Conservation (phyloP, 2,113 vertebrate species). For the Nannobrachium achirus region DNA sequence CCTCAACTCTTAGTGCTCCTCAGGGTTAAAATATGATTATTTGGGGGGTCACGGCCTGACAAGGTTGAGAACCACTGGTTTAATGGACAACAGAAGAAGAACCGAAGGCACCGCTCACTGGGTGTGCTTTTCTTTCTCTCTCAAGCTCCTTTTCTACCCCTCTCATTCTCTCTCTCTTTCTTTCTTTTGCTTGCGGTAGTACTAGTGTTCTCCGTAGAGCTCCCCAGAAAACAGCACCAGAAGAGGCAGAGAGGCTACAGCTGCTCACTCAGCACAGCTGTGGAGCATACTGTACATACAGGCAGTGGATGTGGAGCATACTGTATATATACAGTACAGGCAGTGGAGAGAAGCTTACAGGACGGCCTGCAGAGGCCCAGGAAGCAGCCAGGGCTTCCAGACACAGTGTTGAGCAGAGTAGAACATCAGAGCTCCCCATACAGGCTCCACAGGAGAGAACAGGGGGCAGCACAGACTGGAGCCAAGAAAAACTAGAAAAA, state of each 20-base stretch:
- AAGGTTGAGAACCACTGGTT: too few relatives aligned
- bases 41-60: too few relatives aligned
- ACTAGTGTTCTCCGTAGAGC: conserved; percentile 30
- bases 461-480: conserved; percentile 16
- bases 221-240: conserved; percentile 68
- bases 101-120: too few relatives aligned
- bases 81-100: too few relatives aligned
- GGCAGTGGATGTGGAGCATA: conserved; percentile 47
- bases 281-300: conserved; percentile 43
- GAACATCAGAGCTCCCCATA: conserved; percentile 62
- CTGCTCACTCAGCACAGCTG: conserved; percentile 52
- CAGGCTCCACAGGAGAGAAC: conserved; percentile 54
- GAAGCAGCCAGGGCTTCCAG: conserved; percentile 50
- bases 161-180: background rate
- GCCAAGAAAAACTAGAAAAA: too few relatives aligned
- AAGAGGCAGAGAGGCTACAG: conserved; percentile 39
- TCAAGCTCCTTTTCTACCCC: background rate
- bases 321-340: conserved; percentile 47
- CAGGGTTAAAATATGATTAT: too few relatives aligned
- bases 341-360: conserved; percentile 45
- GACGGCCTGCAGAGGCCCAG: conserved; percentile 50
- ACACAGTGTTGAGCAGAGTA: conserved; percentile 52
- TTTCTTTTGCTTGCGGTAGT: background rate
- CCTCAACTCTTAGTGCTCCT: too few relatives aligned
- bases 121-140: conserved; percentile 41